Base-by-base conservation (phyloP, 2,888 invertebrate genomes). In the Tridacna gigas region DNA sequence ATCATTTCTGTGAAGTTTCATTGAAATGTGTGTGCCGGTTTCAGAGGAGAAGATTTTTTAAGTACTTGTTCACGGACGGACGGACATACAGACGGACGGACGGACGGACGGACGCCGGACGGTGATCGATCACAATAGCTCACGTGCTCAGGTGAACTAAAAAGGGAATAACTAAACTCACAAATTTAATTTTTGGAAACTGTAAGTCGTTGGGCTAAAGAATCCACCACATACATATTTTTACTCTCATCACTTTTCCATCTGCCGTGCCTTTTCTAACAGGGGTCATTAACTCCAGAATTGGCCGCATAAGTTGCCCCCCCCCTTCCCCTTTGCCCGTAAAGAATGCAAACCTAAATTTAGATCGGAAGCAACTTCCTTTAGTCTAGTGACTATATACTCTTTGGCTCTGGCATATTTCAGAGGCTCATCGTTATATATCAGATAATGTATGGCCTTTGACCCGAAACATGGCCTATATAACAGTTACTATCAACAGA, bases 331-430 rank as follows among this genome's bases (percentile, higher is more conserved):
- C n/a, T n/a, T n/a, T 37, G 78, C 26, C 15, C 78, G 18, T 18
- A 82, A 56, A 5, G 79, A 75, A 79, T 82, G 79, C 7, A 78
- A 26, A 76, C 82, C 79, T 15, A 82, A 11, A 65, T 81, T 74
- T 15, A 77, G n/a, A 60, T 81, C 66, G 3, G 22, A n/a, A 22
- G 65, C 67, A n/a, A 74, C 22, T 13, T 37, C 22, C 22, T n/a
- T 63, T 20, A 77, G 28, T 56, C 73, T 77, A 4, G 51, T 22
- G 0, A 74, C 15, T 11, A 82, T 13, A 74, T 60, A 69, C 47
- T 78, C 61, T 51, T 69, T 74, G 11, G 78, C 74, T 20, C 78
- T 56, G 13, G 78, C 74, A 37, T 82, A 78, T 56, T 74, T 82
- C 20, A 82, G 26, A 0, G n/a, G 60, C 20, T 78, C 78, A 18